Percentiles rank a stretch among this genome's conserved stretches.
phyloP scores from a whole-genome alignment of 2,888 invertebrate genomes.

The Stenichneumon culpator region DNA sequence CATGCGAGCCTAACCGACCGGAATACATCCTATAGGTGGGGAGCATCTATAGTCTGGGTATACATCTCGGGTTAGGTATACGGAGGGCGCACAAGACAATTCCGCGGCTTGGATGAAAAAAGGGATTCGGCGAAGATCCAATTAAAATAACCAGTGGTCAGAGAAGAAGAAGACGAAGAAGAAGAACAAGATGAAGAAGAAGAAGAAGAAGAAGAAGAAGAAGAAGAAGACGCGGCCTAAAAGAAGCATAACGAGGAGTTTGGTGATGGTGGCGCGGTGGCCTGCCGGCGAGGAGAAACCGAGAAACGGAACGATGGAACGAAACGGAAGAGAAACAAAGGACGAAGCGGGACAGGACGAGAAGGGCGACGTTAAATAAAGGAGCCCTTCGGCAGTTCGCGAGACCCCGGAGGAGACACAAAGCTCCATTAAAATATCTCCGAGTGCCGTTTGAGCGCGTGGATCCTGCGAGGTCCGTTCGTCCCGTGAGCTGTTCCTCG shows the following conservation, averaged over 20 bases:
- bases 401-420: conserved; percentile 74
- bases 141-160: conserved; percentile 84
- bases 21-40: conserved; percentile 25
- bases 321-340: conserved; percentile 72
- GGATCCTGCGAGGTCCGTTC: conserved; percentile 30
- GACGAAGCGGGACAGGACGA: conserved; percentile 66
- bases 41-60: conserved; percentile 24
- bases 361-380: conserved; percentile 64
- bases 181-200: conserved; percentile 55
- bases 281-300: conserved; percentile 48
- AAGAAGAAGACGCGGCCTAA: conserved; percentile 61
- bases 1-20: conserved; percentile 33
- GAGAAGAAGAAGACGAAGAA: conserved; percentile 45
- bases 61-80: conserved; percentile 56
- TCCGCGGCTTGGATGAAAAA: conserved; percentile 69
- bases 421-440: conserved; percentile 83
- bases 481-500: background rate
- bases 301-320: conserved; percentile 72
- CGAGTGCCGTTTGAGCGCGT: conserved; percentile 68
- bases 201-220: conserved; percentile 43
- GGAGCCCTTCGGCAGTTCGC: conserved; percentile 70
- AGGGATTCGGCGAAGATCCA: conserved; percentile 84
- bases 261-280: conserved; percentile 48
- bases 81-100: conserved; percentile 67
- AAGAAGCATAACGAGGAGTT: conserved; percentile 71